Evolutionary conservation across 2,797 vertebrate genomes (phyloP), one percentile per base, ranked within the genome.

Genomic region (Cyprinodon diabolis): DNA sequence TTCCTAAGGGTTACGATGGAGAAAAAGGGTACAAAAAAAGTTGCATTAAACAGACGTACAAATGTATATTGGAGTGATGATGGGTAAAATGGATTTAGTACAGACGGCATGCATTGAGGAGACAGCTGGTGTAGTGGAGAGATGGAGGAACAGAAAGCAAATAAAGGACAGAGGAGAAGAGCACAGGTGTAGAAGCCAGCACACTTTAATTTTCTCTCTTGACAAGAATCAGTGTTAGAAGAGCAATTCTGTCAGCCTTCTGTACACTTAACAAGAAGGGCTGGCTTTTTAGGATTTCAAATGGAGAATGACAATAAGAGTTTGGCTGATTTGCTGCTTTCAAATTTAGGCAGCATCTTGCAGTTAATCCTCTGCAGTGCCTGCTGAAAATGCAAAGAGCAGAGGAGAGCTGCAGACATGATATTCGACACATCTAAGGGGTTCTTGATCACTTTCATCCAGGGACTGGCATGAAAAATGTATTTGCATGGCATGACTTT

Each of bases 221-320:
- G 85, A 92, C 86, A 90, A 84, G 84, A 89, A 91, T 91, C 83
- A 6, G 63, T 75, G 80, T 86, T 85, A 88, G 68, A 80, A 85
- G 77, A 86, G 79, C 82, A 82, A 86, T 90, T 82, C 85, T 86
- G 86, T 89, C 89, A 70, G 82, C 84, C 86, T 83, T 78, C 83
- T 75, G 81, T 77, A 71, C 71, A 71, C 79, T 85, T 86, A 87
- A 82, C 80, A 82, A 81, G 82, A 85, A 85, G 60, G 72, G 73
- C 52, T 1, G 52, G 75, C 73, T 78, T 69, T 67, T 60, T 66
- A 74, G 85, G 82, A 76, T 87, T 86, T 85, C 54, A 81, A 85
- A 84, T 67, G 58, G 66, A 4, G 70, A 82, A 71, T 71, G 84
- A 90, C 90, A 89, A 90, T 87, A 86, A 80, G 78, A 87, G 84